phyloP scores from a whole-genome alignment of 2,113 vertebrate genomes.

The Dipodomys ordii region DNA sequence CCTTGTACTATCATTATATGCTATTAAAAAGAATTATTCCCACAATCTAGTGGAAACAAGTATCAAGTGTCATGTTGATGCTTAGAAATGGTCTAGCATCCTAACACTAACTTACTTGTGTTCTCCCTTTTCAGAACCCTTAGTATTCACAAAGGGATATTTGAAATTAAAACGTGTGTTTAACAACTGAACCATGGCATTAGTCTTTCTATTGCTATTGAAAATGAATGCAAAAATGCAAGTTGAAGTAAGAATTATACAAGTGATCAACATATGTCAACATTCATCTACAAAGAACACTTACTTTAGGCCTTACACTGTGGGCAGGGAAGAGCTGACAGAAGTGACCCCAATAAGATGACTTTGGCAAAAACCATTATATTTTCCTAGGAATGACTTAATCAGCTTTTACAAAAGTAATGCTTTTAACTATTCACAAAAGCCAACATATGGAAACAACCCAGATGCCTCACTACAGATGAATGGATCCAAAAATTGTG shows the following conservation, averaged over 20 bases:
- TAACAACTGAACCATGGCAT: neutral
- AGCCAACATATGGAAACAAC: no score
- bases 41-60: neutral
- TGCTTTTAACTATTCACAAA: neutral
- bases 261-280: neutral
- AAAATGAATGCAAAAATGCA: neutral
- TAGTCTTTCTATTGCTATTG: neutral
- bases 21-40: no score
- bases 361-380: neutral
- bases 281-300: neutral
- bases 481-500: no score
- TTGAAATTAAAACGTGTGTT: neutral
- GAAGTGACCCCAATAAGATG: neutral
- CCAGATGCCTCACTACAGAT: no score
- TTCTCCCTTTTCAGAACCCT: neutral
- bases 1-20: no score
- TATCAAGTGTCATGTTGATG: neutral
- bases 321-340: neutral
- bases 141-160: neutral
- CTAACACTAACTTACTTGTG: neutral
- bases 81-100: neutral
- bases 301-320: neutral
- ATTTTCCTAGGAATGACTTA: neutral
- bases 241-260: neutral
- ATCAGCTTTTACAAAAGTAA: neutral